Conservation (phyloP, 35 echinoderm and acorn worm genomes). For the Strongylocentrotus purpuratus region DNA sequence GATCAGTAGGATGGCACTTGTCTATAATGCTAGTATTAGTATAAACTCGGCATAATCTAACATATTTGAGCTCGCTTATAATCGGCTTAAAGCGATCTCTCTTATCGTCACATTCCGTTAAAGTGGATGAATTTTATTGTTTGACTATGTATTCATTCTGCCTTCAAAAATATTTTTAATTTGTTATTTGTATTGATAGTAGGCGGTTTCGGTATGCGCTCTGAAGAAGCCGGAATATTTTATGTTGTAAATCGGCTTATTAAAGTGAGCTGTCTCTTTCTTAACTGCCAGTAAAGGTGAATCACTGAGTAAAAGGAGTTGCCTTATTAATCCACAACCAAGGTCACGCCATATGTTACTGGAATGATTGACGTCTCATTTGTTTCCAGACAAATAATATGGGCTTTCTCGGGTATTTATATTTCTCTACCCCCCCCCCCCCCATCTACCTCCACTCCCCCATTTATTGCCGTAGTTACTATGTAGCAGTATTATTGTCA, state of each 20-base stretch:
- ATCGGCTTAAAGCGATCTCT: too few species aligned
- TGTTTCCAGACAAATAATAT: neutral
- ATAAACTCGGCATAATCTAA: too few species aligned
- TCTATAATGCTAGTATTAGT: too few species aligned
- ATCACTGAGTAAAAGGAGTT: neutral
- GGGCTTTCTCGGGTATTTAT: neutral
- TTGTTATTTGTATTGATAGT: neutral
- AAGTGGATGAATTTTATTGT: too few species aligned
- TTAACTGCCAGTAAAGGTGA: neutral
- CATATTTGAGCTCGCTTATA: too few species aligned
- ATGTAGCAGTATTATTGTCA: too few species aligned
- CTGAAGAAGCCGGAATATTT: neutral
- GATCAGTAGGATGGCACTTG: neutral
- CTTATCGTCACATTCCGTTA: too few species aligned
- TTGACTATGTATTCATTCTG: too few species aligned
- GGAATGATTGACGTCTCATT: neutral
- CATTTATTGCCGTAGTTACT: too few species aligned
- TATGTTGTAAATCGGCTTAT: neutral
- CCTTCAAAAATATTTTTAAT: too few species aligned
- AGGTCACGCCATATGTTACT: neutral
- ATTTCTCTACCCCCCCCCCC: neutral
- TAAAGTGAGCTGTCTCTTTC: neutral
- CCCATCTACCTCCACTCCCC: neutral
- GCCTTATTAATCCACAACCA: neutral
- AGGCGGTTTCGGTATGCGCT: neutral